Conservation (phyloP, 2,113 vertebrate genomes). For the Anhinga anhinga region DNA sequence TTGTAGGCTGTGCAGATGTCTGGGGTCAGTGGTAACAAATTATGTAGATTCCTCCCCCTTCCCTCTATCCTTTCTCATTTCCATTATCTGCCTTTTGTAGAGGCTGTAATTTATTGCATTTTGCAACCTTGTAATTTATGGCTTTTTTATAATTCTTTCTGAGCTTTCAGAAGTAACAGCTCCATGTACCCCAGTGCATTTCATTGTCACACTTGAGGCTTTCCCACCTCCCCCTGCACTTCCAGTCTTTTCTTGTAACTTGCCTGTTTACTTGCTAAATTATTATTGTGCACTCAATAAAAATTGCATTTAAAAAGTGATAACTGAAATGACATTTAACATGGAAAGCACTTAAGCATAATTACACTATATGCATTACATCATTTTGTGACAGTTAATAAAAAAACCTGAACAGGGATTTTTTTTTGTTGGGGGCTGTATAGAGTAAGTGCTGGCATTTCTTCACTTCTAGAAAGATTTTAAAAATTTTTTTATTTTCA, state of each 20-base stretch:
- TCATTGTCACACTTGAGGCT: conserved; percentile 60
- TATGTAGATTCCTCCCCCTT: conserved; percentile 69
- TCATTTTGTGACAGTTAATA: conserved; percentile 71
- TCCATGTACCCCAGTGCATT: conserved; percentile 56
- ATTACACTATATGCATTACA: conserved; percentile 78
- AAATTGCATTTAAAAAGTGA: conserved; percentile 75
- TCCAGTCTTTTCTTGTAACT: conserved; percentile 64
- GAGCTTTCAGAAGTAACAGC: conserved; percentile 67
- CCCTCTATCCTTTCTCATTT: conserved; percentile 58
- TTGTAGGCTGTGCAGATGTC: conserved; percentile 59
- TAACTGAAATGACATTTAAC: conserved; percentile 79
- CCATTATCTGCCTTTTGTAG: conserved; percentile 73
- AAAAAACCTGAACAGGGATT: conserved; percentile 15
- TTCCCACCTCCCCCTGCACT: conserved; percentile 53
- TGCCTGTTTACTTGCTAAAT: conserved; percentile 69
- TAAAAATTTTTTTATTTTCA: background rate
- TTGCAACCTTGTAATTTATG: conserved; percentile 74
- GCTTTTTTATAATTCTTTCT: conserved; percentile 57
- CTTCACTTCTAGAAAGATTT: background rate
- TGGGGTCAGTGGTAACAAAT: conserved; percentile 71
- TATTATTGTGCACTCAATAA: conserved; percentile 77
- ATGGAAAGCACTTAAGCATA: conserved; percentile 78
- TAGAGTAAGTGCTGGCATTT: conserved; percentile 26
- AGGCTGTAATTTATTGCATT: conserved; percentile 75
- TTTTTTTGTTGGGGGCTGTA: conserved; percentile 5